phyloP scores from a whole-genome alignment of 2,888 invertebrate species.

The Drosophila parthenogenetica region DNA sequence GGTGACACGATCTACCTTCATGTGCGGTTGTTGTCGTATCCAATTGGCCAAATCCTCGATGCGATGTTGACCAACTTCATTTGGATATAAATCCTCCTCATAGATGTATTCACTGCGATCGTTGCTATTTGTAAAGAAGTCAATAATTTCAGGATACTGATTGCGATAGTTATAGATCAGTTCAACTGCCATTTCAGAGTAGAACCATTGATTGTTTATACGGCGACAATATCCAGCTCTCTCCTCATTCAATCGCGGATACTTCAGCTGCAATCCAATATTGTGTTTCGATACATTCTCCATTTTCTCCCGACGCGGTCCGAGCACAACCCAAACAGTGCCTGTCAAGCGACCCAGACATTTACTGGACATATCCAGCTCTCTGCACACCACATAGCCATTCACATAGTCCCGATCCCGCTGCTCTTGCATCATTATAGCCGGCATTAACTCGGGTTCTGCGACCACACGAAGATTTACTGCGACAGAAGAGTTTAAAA shows the following conservation, averaged over 20 bases:
- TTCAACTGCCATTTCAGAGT: conserved; percentile 90
- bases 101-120: conserved; percentile 87
- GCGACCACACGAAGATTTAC: conserved; percentile 81
- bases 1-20: conserved; percentile 87
- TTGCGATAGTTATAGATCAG: conserved; percentile 90
- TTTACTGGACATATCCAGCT: conserved; percentile 88
- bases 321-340: conserved; percentile 89
- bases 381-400: conserved; percentile 71
- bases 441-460: conserved; percentile 77
- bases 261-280: conserved; percentile 96
- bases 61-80: conserved; percentile 82
- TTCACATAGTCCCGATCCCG: conserved; percentile 73
- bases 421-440: conserved; percentile 65
- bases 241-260: conserved; percentile 91
- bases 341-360: conserved; percentile 95
- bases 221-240: conserved; percentile 93
- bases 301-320: conserved; percentile 84
- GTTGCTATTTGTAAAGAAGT: conserved; percentile 85
- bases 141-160: conserved; percentile 91
- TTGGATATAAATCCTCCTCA: conserved; percentile 89
- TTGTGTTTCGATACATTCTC: conserved; percentile 87
- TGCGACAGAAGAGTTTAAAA: conserved; percentile 26
- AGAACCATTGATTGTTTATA: conserved; percentile 90
- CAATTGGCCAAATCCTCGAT: conserved; percentile 87
- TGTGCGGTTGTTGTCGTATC: conserved; percentile 90